Evolutionary conservation across 2,113 vertebrate species (phyloP).

Genomic region (Prochilodus magdalenae): DNA sequence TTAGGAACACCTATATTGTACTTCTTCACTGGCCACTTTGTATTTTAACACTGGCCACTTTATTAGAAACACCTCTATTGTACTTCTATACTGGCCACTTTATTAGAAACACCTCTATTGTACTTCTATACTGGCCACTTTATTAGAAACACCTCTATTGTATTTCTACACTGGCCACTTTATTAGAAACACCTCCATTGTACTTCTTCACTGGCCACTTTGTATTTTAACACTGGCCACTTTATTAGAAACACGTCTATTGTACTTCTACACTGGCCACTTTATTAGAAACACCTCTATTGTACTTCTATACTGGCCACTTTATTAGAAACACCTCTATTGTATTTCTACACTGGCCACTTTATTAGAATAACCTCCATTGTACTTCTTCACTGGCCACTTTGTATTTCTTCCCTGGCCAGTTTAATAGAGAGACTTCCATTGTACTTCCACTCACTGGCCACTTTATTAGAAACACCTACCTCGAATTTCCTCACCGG

Average conservation of each 20-base stretch:
- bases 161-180: too few relatives aligned
- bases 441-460: not conserved
- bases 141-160: not conserved
- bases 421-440: too few relatives aligned
- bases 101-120: not conserved
- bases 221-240: not conserved
- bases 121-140: not conserved
- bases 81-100: too few relatives aligned
- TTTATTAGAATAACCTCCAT: not conserved
- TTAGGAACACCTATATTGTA: too few relatives aligned
- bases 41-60: too few relatives aligned
- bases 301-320: not conserved
- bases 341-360: not conserved
- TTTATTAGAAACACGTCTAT: too few relatives aligned
- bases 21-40: too few relatives aligned
- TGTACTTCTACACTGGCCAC: not conserved
- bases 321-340: not conserved
- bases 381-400: not conserved
- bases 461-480: not conserved
- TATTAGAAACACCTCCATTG: not conserved
- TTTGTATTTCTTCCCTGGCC: too few relatives aligned
- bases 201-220: not conserved
- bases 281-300: not conserved
- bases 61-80: too few relatives aligned
- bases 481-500: too few relatives aligned